phyloP scores from a whole-genome alignment of 2,888 invertebrate genomes.

The Tribolium freemani region DNA sequence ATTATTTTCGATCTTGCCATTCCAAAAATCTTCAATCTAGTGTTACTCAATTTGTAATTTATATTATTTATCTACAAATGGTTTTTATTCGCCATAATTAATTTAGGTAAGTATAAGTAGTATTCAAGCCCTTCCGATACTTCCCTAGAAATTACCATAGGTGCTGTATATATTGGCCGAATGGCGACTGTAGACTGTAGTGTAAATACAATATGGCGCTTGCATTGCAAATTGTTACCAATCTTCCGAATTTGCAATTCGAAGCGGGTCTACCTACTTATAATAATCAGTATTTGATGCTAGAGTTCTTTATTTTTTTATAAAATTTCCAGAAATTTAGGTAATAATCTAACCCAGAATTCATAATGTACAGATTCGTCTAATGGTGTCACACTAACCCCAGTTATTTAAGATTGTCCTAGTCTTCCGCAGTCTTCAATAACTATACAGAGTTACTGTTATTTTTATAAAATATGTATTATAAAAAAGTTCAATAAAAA shows the following conservation, averaged over 20 bases:
- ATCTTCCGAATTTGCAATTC: slow-evolving; percentile 9
- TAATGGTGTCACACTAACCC: slow-evolving; percentile 43
- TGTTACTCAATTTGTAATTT: slow-evolving; percentile 51
- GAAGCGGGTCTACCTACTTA: slow-evolving; percentile 23
- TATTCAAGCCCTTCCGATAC: slow-evolving; percentile 15
- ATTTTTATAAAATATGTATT: slow-evolving; percentile 58
- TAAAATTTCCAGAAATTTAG: slow-evolving; percentile 9
- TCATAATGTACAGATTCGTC: slow-evolving; percentile 38
- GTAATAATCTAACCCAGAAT: slow-evolving; percentile 13
- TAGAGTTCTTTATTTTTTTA: slow-evolving; percentile 30
- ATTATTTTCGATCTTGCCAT: slow-evolving; percentile 58
- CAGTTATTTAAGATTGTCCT: slow-evolving; percentile 64
- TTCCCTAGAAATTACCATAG: slow-evolving; percentile 35
- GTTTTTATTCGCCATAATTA: slow-evolving; percentile 62
- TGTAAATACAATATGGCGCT: slow-evolving; percentile 30
- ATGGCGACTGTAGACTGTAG: slow-evolving; percentile 27
- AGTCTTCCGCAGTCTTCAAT: slow-evolving; percentile 64
- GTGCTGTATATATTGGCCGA: slow-evolving; percentile 45
- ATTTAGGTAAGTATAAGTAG: slow-evolving; percentile 54
- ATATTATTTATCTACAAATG: slow-evolving; percentile 58
- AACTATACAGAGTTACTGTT: slow-evolving; percentile 61
- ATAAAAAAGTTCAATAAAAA: slow-evolving; percentile 56
- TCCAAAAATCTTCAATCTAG: slow-evolving; percentile 47
- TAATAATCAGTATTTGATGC: slow-evolving; percentile 35
- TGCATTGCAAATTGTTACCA: slow-evolving; percentile 16